These are phyloP conservation scores for Conops quadrifasciatus DNA, from an alignment of 2,888 invertebrate genomes.

Conservation along the genomic window DNA sequence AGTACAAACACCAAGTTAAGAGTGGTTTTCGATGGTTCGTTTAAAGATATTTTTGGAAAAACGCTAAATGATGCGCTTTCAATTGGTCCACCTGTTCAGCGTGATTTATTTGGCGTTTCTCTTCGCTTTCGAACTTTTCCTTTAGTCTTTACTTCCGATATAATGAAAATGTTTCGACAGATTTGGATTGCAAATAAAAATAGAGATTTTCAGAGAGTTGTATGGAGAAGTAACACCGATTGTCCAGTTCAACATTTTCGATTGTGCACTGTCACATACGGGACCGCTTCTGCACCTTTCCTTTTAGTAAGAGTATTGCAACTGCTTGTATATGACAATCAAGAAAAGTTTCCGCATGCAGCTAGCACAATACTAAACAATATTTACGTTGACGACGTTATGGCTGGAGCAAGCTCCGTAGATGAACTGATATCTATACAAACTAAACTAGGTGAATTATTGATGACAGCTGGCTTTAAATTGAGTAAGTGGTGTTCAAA, in stretches of 20 bases:
- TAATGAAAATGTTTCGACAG: constrained; percentile 14
- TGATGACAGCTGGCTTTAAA: constrained; percentile 6
- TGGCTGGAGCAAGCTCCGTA: background rate
- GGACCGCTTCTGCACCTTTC: constrained; percentile 18
- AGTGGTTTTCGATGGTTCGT: constrained; percentile 11
- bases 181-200: constrained; percentile 3
- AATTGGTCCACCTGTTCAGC: constrained; percentile 3
- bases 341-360: background rate
- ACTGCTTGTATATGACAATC: constrained; percentile 19
- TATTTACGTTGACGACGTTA: constrained; percentile 22
- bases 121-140: constrained; percentile 3
- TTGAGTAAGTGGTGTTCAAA: constrained; percentile 14
- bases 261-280: constrained; percentile 4
- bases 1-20: background rate
- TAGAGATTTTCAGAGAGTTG: constrained; percentile 11
- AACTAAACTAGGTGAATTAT: constrained; percentile 2
- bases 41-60: background rate
- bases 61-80: background rate
- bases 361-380: background rate
- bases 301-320: constrained; percentile 14
- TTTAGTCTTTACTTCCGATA: background rate
- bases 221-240: constrained; percentile 8
- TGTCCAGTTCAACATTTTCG: constrained; percentile 8
- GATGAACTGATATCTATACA: background rate
- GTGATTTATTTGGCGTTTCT: constrained; percentile 10